phyloP scores from a whole-genome alignment of 2,113 vertebrate genomes.

The Scalopus aquaticus region DNA sequence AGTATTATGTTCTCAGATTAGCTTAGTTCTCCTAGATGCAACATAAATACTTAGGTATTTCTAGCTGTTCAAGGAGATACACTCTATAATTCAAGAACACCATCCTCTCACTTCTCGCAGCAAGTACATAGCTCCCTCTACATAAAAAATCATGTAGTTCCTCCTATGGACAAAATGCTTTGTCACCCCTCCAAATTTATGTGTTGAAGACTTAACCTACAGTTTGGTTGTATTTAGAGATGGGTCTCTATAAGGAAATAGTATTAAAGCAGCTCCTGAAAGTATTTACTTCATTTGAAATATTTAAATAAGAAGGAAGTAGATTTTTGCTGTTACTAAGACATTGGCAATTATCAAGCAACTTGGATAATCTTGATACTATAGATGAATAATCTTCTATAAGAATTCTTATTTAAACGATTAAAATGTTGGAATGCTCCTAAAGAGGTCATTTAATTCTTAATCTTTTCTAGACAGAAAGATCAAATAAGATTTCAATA shows the following conservation, averaged over 20 bases:
- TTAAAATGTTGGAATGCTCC: background rate
- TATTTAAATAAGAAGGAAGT: background rate
- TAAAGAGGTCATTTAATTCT: slow-evolving; percentile 65
- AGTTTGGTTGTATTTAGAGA: background rate
- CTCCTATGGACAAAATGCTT: background rate
- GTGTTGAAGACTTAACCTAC: background rate
- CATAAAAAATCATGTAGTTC: background rate
- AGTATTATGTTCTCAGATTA: slow-evolving; percentile 15
- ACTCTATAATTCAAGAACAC: background rate
- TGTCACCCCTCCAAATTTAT: background rate
- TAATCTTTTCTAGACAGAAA: slow-evolving; percentile 32
- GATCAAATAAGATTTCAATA: slow-evolving; percentile 67
- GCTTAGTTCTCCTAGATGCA: background rate
- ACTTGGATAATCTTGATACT: slow-evolving; percentile 8
- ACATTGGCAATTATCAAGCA: slow-evolving; percentile 8
- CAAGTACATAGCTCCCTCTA: background rate
- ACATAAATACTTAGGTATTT: slow-evolving; percentile 9
- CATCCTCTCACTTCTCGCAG: background rate
- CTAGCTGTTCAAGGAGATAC: background rate
- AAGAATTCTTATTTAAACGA: slow-evolving; percentile 23
- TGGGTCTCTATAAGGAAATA: background rate
- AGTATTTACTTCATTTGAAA: background rate
- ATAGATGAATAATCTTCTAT: background rate
- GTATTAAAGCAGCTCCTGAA: background rate
- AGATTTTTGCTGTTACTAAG: background rate